A percentile compares a stretch with the other conserved stretches of the same genome.
phyloP scores from a whole-genome alignment of 92 coral and sea anemone genomes.

The Phenganax subtilis region DNA sequence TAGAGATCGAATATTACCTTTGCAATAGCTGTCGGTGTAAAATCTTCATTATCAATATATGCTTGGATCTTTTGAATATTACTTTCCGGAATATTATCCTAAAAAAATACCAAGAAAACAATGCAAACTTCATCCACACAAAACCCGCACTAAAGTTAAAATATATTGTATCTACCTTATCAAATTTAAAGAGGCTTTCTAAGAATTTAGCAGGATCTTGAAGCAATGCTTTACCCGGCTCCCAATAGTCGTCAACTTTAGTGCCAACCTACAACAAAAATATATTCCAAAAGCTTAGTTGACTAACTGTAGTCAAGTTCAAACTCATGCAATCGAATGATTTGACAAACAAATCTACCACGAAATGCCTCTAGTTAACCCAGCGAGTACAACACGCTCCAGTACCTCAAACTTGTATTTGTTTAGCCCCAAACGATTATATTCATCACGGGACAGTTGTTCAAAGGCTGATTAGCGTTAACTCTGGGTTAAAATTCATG shows the following conservation, averaged over 20 bases:
- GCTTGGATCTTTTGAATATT: conserved; percentile 90
- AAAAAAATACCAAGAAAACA: not conserved
- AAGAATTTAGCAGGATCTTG: conserved; percentile 94
- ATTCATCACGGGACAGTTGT: no score
- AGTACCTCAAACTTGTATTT: no score
- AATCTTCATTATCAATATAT: conserved; percentile 93
- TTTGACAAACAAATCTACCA: no score
- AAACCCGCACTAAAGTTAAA: not conserved
- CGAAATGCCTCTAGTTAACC: no score
- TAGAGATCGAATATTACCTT: conserved; percentile 50
- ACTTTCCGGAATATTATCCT: conserved; percentile 92
- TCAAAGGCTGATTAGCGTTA: no score
- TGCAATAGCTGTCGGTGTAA: conserved; percentile 86
- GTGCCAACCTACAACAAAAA: conserved; percentile 73
- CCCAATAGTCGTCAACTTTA: conserved; percentile 98
- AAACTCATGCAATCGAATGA: no score
- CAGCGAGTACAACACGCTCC: no score
- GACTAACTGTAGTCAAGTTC: no score
- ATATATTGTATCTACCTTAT: conserved; percentile 55
- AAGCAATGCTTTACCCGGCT: conserved; percentile 88
- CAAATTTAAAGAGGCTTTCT: conserved; percentile 85
- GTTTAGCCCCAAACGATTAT: no score
- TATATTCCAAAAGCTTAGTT: not conserved
- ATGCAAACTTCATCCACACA: no score
- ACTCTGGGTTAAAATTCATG: no score